phyloP scores from a whole-genome alignment of 2,888 invertebrate genomes.

The Ptychoptera contaminata region DNA sequence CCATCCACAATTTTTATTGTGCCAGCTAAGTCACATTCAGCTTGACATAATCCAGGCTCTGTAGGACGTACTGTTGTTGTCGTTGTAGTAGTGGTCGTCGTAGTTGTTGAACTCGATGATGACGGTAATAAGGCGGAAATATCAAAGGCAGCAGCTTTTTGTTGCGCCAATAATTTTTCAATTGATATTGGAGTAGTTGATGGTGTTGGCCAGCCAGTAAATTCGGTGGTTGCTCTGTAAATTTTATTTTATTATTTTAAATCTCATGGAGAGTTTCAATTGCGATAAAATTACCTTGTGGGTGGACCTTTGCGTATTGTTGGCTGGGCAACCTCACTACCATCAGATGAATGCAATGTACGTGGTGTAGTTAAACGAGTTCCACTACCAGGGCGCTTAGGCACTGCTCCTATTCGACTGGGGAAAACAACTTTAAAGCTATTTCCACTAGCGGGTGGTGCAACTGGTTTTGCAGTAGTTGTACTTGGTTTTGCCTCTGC shows the following conservation, averaged over 20 bases:
- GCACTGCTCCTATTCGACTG: slow-evolving; percentile 25
- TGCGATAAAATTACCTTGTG: slow-evolving; percentile 38
- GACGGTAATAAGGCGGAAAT: slow-evolving; percentile 32
- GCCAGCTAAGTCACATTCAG: slow-evolving; percentile 71
- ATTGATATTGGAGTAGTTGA: slow-evolving; percentile 77
- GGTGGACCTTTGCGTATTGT: slow-evolving; percentile 77
- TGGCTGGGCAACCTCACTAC: slow-evolving; percentile 38
- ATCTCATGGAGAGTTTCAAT: slow-evolving; percentile 5
- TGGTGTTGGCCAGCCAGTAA: slow-evolving; percentile 81
- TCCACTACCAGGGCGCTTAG: slow-evolving; percentile 43
- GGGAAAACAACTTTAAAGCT: slow-evolving; percentile 62
- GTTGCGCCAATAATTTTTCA: slow-evolving; percentile 57
- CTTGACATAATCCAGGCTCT: slow-evolving; percentile 61
- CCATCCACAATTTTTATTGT: slow-evolving; percentile 72
- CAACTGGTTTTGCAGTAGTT: slow-evolving; percentile 32
- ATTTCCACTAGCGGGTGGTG: slow-evolving; percentile 15
- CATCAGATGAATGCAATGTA: slow-evolving; percentile 26
- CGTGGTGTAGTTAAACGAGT: slow-evolving; percentile 42
- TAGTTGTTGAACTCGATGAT: slow-evolving; percentile 38
- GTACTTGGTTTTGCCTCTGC: slow-evolving; percentile 19
- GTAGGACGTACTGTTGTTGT: slow-evolving; percentile 54
- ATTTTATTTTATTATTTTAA: slow-evolving; percentile 13
- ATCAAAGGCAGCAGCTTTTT: slow-evolving; percentile 40
- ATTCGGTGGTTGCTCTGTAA: slow-evolving; percentile 65
- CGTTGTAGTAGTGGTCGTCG: slow-evolving; percentile 47